Base-by-base conservation (phyloP, 1,140 invertebrate species). In the Sycophila sp. region DNA sequence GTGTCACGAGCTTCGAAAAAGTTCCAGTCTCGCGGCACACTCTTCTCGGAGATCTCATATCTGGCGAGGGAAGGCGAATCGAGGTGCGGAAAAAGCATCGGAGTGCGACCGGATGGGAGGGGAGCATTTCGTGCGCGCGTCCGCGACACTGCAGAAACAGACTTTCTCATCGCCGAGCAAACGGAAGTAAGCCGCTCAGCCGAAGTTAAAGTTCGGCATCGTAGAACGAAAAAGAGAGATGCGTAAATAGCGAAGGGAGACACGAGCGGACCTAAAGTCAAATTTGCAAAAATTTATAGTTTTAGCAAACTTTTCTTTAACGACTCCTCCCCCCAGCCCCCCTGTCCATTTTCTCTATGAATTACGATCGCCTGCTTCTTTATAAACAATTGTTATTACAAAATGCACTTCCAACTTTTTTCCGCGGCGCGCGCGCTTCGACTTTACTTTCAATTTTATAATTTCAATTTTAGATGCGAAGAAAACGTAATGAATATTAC, bases 91-190 rank as follows among this genome's bases (percentile, higher is more conserved):
- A n/a, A n/a, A n/a, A n/a, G n/a, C n/a, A n/a, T n/a, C n/a, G n/a
- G n/a, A n/a, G n/a, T n/a, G n/a, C n/a, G n/a, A n/a, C n/a, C n/a
- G n/a, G n/a, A n/a, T n/a, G n/a, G n/a, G n/a, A n/a, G n/a, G n/a
- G n/a, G 26, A 49, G 38, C 51, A 53, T 45, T 36, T 38, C 47
- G 22, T 22, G 34, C 40, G n/a, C 24, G 40, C 51, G 15, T 19
- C 22, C 36, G 10, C 38, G 26, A 58, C 17, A 58, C 17, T 42
- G 13, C 6, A 32, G 38, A 67, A 56, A 56, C 38, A 30, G 26
- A 68, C 42, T 67, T 67, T 58, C 53, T 60, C 45, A 42, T 24
- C 26, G 42, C 56, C n/a, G n/a, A 36, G 63, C 30, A 68, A 74
- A 75, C 60, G 65, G 69, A 53, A 71, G 53, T 55, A 66, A 42